Evolutionary conservation across 2,888 invertebrate genomes (phyloP).

Genomic region (Parapristionchus giblindavisi): DNA sequence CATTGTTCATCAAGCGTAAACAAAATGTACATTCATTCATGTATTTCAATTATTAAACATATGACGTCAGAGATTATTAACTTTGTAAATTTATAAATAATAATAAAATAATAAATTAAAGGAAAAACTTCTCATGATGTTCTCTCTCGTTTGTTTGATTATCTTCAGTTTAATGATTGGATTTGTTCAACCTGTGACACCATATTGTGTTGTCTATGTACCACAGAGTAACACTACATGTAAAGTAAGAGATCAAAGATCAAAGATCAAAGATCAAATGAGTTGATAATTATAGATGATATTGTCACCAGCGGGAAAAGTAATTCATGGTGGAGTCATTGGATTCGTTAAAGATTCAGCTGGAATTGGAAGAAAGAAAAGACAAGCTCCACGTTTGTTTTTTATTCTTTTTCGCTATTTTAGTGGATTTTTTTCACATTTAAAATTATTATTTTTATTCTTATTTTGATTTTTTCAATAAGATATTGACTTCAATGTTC

Average conservation of each 20-base stretch:
- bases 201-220: conserved; percentile 70
- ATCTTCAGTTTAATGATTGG: conserved; percentile 94
- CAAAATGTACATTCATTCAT: background rate
- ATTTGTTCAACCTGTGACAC: conserved; percentile 91
- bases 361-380: conserved; percentile 33
- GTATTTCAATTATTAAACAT: background rate
- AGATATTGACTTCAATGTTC: too few species aligned
- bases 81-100: too few species aligned
- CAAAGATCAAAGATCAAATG: too few species aligned
- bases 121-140: conserved; percentile 81
- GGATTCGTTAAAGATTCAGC: conserved; percentile 60
- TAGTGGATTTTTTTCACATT: too few species aligned
- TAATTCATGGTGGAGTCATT: conserved; percentile 61
- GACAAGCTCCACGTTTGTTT: conserved; percentile 38
- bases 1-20: too few species aligned
- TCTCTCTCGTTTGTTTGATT: conserved; percentile 92
- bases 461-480: too few species aligned
- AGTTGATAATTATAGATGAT: conserved; percentile 32
- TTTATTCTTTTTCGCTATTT: too few species aligned
- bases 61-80: too few species aligned
- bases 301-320: conserved; percentile 55
- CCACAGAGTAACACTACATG: conserved; percentile 37
- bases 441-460: too few species aligned
- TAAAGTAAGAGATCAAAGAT: too few species aligned
- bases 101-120: too few species aligned